Evolutionary conservation across 1,140 invertebrate genomes (phyloP).

Genomic region (Halesus radiatus): DNA sequence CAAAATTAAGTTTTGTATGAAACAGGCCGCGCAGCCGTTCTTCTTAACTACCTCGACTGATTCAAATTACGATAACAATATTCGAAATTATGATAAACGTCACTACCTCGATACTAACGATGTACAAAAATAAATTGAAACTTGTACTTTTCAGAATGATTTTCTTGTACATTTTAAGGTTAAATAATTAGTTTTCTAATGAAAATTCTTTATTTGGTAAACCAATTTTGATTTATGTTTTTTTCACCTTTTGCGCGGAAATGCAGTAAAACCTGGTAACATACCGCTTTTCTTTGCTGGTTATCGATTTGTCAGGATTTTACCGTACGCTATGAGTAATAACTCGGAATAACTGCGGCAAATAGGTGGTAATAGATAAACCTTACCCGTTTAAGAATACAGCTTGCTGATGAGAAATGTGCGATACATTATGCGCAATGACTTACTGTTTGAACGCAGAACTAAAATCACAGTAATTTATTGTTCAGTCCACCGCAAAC

Average conservation of each 20-base stretch:
- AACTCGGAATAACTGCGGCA: conserved; percentile 18
- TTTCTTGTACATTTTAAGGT: no score
- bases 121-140: no score
- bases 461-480: conserved; percentile 20
- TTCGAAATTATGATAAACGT: no score
- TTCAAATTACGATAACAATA: no score
- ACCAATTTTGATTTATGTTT: no score
- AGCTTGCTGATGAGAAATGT: conserved; percentile 18
- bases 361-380: conserved; percentile 47
- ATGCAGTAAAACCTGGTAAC: neutral
- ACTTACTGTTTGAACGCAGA: conserved; percentile 25
- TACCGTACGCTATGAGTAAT: conserved; percentile 30
- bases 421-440: conserved; percentile 31
- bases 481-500: conserved; percentile 7
- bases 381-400: conserved; percentile 29
- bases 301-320: conserved; percentile 39
- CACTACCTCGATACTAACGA: no score
- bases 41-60: no score
- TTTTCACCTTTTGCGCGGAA: neutral
- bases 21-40: no score
- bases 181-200: no score
- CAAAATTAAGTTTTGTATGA: no score
- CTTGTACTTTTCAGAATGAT: no score
- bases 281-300: neutral
- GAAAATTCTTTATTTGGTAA: no score